Evolutionary conservation across 2,888 invertebrate genomes (phyloP).

Genomic region (Trissoscelio sp.): DNA sequence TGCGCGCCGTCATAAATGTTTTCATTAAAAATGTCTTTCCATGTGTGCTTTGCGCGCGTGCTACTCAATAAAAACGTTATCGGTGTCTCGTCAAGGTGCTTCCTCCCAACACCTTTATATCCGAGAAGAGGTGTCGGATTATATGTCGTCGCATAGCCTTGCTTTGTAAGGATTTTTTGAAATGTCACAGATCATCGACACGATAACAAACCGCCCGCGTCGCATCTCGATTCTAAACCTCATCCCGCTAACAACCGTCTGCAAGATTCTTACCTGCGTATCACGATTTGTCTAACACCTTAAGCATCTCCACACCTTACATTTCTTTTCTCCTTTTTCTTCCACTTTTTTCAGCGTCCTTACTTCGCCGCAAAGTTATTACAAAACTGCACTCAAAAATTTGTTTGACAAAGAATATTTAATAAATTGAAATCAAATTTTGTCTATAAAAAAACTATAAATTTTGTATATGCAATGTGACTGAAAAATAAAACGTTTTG

Average conservation of each 20-base stretch:
- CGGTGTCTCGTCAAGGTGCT: slow-evolving; percentile 60
- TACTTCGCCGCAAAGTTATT: slow-evolving; percentile 46
- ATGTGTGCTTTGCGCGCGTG: slow-evolving; percentile 40
- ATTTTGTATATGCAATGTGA: too few species aligned
- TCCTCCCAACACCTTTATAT: slow-evolving; percentile 71
- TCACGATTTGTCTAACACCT: slow-evolving; percentile 76
- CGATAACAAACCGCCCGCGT: slow-evolving; percentile 76
- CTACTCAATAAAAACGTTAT: slow-evolving; percentile 68
- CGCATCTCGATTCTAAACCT: slow-evolving; percentile 76
- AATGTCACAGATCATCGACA: slow-evolving; percentile 77
- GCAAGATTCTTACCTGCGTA: slow-evolving; percentile 74
- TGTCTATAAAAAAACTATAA: too few species aligned
- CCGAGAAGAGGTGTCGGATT: slow-evolving; percentile 71
- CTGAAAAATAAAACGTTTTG: too few species aligned
- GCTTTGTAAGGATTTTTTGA: slow-evolving; percentile 73
- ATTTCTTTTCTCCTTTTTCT: slow-evolving; percentile 42
- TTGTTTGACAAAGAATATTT: slow-evolving; percentile 27
- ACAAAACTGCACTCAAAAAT: slow-evolving; percentile 47
- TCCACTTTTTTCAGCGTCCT: slow-evolving; percentile 43
- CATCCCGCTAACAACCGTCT: slow-evolving; percentile 75
- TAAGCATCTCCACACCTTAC: slow-evolving; percentile 74
- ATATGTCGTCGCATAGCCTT: slow-evolving; percentile 72
- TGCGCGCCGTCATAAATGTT: slow-evolving; percentile 55
- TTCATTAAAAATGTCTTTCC: slow-evolving; percentile 57
- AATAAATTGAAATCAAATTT: slow-evolving; percentile 1